Evolutionary conservation across 2,113 vertebrate species (phyloP), one percentile per base, ranked within the genome.

Genomic region (Etheostoma cragini): DNA sequence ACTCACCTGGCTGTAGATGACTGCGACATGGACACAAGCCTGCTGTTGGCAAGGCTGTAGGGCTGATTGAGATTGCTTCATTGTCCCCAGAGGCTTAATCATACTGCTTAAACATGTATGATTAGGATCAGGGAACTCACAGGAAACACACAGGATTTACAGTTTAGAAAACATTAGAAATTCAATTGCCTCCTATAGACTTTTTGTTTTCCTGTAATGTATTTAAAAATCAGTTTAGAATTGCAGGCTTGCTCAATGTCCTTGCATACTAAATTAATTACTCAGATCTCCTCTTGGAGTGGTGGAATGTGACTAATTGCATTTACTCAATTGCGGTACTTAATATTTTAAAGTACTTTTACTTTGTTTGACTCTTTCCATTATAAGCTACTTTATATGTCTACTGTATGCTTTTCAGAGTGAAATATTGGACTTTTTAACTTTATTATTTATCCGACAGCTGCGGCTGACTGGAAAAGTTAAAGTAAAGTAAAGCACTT

Each of bases 1-100:
- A 66, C 87, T 78, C 3, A 49, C 68, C 87, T 69, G 69, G 49
- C 67, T 75, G 69, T 26, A 69, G 47, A 75, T 75, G 76, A 49
- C 26, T 49, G 62, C 8, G 50, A 68, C 64, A 54, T 56, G 72
- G 66, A 80, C 52, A 60, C 61, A 30, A 66, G 53, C 46, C 49
- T 56, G 68, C 72, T 45, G 67, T 12, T 33, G 45, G 65, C 5
- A 6, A 49, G 65, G 60, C 71, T 77, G 38, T 6, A 45, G 64
- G 80, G 56, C 52, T 46, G 57, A 5, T 80, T 77, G 42, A 63
- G 45, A 83, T 83, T 50, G 60, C 24, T 64, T 68, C 22, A 19
- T 24, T 77, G 53, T 76, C 71, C 77, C 60, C 46, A n/a, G 45
- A 78, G 65, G 15, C 5, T 63, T 13, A 46, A 13, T 71, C 30